These are phyloP conservation scores for Lutjanus argentimaculatus DNA, from an alignment of 2,797 vertebrate species.

Conservation along the genomic window DNA sequence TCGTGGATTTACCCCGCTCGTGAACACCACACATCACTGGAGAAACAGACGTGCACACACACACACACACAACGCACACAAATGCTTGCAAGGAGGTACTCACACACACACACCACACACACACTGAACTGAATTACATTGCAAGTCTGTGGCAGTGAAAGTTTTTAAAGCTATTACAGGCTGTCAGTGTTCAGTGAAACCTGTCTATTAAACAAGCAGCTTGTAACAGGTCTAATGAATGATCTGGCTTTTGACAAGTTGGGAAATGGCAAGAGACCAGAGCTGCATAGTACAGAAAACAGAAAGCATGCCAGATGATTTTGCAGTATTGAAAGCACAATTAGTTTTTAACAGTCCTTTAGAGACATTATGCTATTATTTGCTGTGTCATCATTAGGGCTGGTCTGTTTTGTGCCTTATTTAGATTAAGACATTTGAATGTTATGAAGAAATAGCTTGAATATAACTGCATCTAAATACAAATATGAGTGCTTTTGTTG, in stretches of 20 bases:
- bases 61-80: not conserved
- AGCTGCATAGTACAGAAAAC: not conserved
- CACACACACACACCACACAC: not conserved
- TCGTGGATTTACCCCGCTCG: constrained; percentile 48
- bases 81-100: not conserved
- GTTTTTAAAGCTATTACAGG: constrained; percentile 48
- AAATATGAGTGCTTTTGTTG: not conserved
- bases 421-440: not conserved
- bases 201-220: constrained; percentile 35
- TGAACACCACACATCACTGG: constrained; percentile 19
- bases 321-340: constrained; percentile 7
- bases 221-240: constrained; percentile 13
- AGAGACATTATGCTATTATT: not conserved
- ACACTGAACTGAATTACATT: constrained; percentile 1
- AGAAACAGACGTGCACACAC: constrained; percentile 1
- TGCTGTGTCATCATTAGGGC: not conserved
- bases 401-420: not conserved
- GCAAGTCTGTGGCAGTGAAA: constrained; percentile 3
- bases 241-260: constrained; percentile 35
- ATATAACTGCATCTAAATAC: not conserved
- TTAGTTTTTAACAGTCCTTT: not conserved
- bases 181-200: constrained; percentile 42
- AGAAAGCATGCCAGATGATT: not conserved
- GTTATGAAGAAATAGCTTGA: not conserved
- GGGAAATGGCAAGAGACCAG: not conserved